These are phyloP conservation scores for Plebejus melissa DNA, from an alignment of 2,888 invertebrate genomes.

Conservation along the genomic window DNA sequence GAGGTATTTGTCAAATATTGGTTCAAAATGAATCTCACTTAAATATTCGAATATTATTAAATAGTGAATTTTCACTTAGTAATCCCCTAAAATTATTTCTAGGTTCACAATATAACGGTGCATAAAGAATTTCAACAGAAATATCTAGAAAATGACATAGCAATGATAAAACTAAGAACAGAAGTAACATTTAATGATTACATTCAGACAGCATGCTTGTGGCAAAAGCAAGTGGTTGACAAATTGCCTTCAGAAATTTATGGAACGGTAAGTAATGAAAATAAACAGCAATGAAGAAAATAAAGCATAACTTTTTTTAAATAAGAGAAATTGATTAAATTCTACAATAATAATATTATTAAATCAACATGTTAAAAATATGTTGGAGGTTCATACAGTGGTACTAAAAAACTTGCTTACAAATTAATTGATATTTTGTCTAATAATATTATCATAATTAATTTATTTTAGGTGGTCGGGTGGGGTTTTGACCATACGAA, in stretches of 20 bases:
- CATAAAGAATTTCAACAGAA: conserved; percentile 41
- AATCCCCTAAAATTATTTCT: conserved; percentile 29
- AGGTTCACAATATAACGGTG: conserved; percentile 45
- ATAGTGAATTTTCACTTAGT: not conserved
- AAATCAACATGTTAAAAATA: too few relatives aligned
- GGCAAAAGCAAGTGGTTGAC: conserved; percentile 42
- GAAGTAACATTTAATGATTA: conserved; percentile 46
- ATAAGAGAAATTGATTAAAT: too few relatives aligned
- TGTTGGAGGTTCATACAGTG: too few relatives aligned
- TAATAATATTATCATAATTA: too few relatives aligned
- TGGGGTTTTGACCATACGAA: conserved; percentile 56
- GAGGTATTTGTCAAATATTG: conserved; percentile 37
- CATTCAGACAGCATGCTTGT: conserved; percentile 53
- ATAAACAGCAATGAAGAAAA: not conserved
- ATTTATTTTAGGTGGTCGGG: conserved; percentile 50
- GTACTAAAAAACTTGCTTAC: too few relatives aligned
- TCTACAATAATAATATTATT: too few relatives aligned
- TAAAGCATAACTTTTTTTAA: not conserved
- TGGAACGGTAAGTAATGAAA: conserved; percentile 43
- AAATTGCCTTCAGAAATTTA: conserved; percentile 38
- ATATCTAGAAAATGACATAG: conserved; percentile 47
- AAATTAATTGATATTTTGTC: too few relatives aligned
- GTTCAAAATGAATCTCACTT: too few relatives aligned
- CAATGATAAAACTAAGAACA: conserved; percentile 47
- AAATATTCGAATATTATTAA: too few relatives aligned